Conservation (phyloP, 2,888 invertebrate species). For the Tinea pellionella region DNA sequence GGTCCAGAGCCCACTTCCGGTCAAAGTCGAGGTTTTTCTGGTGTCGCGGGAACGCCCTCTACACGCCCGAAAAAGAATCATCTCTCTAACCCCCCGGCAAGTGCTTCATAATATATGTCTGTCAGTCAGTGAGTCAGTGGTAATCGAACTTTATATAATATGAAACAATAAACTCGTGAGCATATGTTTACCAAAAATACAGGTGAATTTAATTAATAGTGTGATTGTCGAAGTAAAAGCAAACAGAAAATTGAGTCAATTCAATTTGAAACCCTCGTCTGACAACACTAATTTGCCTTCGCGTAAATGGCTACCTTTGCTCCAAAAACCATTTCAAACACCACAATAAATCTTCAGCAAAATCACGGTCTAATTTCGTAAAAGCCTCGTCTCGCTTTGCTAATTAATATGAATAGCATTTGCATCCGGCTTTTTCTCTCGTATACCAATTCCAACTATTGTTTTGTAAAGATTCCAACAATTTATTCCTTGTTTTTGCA, state of each 20-base stretch:
- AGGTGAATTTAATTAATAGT: neutral
- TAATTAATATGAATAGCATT: conserved; percentile 71
- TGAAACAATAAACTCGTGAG: too few species aligned
- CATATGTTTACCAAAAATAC: too few species aligned
- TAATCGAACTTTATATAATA: too few species aligned
- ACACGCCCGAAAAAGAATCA: too few species aligned
- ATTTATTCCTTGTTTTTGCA: conserved; percentile 62
- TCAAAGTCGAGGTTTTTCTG: too few species aligned
- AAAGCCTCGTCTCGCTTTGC: conserved; percentile 69
- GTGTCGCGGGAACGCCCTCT: too few species aligned
- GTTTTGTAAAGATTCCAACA: conserved; percentile 65
- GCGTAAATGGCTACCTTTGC: conserved; percentile 65
- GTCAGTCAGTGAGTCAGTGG: too few species aligned
- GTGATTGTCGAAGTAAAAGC: neutral
- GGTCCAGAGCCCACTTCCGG: too few species aligned
- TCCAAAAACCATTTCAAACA: conserved; percentile 64
- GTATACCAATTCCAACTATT: conserved; percentile 67
- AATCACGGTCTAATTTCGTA: conserved; percentile 70
- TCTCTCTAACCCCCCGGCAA: too few species aligned
- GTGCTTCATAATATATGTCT: too few species aligned
- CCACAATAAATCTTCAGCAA: conserved; percentile 67
- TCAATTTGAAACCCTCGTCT: conserved; percentile 54
- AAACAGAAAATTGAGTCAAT: conserved; percentile 52
- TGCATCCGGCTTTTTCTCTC: conserved; percentile 70
- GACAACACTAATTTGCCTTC: conserved; percentile 51